Percentiles rank a stretch among this genome's conserved stretches.
Conservation (phyloP, 2,797 vertebrate species). For the Clamator glandarius region DNA sequence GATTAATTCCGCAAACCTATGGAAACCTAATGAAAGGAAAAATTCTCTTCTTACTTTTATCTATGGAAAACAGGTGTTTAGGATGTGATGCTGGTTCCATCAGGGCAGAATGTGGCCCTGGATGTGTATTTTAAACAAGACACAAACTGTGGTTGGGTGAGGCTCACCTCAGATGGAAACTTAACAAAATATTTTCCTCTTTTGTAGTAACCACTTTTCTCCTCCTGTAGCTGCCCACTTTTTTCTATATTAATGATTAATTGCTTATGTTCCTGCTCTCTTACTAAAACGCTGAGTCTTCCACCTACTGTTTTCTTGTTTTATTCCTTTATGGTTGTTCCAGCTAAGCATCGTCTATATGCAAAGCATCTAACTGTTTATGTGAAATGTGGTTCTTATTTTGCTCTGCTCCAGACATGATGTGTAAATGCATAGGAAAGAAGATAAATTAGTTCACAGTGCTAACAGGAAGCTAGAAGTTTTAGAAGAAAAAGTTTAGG, state of each 20-base stretch:
- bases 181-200: conserved; percentile 2
- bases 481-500: conserved; percentile 34
- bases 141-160: neutral
- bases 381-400: conserved; percentile 62
- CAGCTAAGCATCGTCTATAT: conserved; percentile 49
- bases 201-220: neutral
- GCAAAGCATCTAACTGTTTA: conserved; percentile 44
- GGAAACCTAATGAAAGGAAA: neutral
- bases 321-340: conserved; percentile 52
- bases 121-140: neutral
- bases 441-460: conserved; percentile 58
- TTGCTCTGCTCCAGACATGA: conserved; percentile 58
- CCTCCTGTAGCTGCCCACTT: neutral
- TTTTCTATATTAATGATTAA: conserved; percentile 48
- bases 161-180: neutral
- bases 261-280: conserved; percentile 25
- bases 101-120: neutral
- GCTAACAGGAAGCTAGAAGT: conserved; percentile 45
- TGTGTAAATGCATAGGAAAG: conserved; percentile 39
- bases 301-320: conserved; percentile 52
- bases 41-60: neutral
- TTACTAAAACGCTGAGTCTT: conserved; percentile 46
- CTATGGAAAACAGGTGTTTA: neutral
- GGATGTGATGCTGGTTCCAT: neutral
- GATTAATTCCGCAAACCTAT: neutral